Conservation (phyloP, 2,888 invertebrate species). For the Folsomia manolachei region DNA sequence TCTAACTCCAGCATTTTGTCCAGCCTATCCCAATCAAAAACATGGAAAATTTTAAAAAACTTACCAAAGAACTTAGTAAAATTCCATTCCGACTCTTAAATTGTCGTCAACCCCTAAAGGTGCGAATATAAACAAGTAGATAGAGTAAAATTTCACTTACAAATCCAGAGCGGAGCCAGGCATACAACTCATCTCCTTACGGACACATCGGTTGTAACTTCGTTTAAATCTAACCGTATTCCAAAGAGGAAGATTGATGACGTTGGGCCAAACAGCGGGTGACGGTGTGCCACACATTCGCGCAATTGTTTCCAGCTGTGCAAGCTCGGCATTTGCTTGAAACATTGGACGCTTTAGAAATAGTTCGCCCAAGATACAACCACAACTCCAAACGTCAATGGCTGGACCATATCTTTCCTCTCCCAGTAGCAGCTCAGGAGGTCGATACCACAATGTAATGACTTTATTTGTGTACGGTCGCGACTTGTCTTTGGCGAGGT, state of each 20-base stretch:
- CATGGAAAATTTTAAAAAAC: no score
- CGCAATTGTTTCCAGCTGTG: slow-evolving; percentile 91
- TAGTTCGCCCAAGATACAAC: slow-evolving; percentile 96
- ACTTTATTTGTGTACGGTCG: slow-evolving; percentile 98
- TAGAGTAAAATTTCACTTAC: slow-evolving; percentile 40
- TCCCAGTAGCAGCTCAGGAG: slow-evolving; percentile 92
- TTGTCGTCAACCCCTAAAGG: slow-evolving; percentile 10
- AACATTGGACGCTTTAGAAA: slow-evolving; percentile 94
- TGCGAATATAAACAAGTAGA: not conserved
- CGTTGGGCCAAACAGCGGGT: slow-evolving; percentile 94
- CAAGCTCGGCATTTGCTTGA: slow-evolving; percentile 87
- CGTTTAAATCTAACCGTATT: slow-evolving; percentile 88
- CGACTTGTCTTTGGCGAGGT: slow-evolving; percentile 90
- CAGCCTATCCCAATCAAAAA: slow-evolving; percentile 55
- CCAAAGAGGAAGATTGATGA: slow-evolving; percentile 88
- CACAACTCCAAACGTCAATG: slow-evolving; percentile 99
- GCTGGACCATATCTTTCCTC: slow-evolving; percentile 97
- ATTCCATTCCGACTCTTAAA: not conserved
- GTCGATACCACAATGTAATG: slow-evolving; percentile 98
- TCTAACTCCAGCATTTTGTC: slow-evolving; percentile 96
- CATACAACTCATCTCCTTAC: slow-evolving; percentile 88
- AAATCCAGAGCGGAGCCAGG: slow-evolving; percentile 82
- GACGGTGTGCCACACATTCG: slow-evolving; percentile 92
- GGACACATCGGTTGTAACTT: slow-evolving; percentile 78
- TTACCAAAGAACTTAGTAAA: not conserved